phyloP scores from a whole-genome alignment of 2,797 vertebrate species.

The Enteromius unitaeniatus region DNA sequence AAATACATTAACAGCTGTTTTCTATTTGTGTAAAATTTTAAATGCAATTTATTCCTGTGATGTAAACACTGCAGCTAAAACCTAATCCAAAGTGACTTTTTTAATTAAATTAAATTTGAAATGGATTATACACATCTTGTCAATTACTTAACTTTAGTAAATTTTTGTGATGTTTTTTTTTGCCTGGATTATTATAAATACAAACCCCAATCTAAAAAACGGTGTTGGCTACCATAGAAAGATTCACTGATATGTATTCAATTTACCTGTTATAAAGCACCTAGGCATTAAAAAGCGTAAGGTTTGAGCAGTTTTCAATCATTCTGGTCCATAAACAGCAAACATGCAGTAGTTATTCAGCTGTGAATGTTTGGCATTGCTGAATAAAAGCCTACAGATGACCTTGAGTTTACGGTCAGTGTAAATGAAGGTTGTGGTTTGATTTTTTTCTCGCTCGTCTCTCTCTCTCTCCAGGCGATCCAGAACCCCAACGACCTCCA shows the following conservation, averaged over 20 bases:
- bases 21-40: background rate
- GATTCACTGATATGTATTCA: background rate
- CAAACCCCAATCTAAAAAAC: background rate
- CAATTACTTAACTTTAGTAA: too few relatives aligned
- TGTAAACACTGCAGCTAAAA: background rate
- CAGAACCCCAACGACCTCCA: conserved; percentile 88
- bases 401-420: conserved; percentile 8
- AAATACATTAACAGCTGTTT: background rate
- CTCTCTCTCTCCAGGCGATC: conserved; percentile 80
- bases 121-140: background rate
- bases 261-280: conserved; percentile 2
- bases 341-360: conserved; percentile 10
- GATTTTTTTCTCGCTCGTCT: conserved; percentile 31
- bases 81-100: background rate
- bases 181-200: background rate
- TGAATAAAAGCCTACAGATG: conserved; percentile 1
- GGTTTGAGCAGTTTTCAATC: conserved; percentile 23
- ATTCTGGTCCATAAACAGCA: background rate
- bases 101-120: background rate
- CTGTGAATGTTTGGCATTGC: conserved; percentile 1
- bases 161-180: too few relatives aligned
- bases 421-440: background rate
- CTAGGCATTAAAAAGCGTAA: background rate
- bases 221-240: background rate
- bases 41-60: background rate